Evolutionary conservation across 2,797 vertebrate genomes (phyloP).

Genomic region (Acomys russatus): DNA sequence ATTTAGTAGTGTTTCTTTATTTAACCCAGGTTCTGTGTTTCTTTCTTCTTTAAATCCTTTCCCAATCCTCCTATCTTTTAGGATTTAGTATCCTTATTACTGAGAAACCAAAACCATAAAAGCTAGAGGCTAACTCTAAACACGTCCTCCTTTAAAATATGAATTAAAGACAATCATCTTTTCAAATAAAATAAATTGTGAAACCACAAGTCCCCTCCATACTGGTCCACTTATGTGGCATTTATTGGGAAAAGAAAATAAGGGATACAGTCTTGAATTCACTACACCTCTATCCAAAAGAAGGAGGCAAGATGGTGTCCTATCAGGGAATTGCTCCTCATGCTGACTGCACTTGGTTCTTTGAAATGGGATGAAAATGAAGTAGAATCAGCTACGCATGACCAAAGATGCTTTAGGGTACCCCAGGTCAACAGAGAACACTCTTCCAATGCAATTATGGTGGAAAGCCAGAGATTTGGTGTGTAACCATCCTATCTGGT

Average conservation of each 20-base stretch:
- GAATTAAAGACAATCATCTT: slow-evolving; percentile 31
- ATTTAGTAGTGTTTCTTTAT: slow-evolving; percentile 42
- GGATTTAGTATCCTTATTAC: slow-evolving; percentile 79
- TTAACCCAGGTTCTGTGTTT: neutral
- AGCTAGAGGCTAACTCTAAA: slow-evolving; percentile 73
- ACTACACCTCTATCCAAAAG: neutral
- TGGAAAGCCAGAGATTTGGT: neutral
- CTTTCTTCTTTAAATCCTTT: slow-evolving; percentile 49
- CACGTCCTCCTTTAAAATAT: neutral
- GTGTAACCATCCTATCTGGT: neutral
- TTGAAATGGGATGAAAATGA: neutral
- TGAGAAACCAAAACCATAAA: slow-evolving; percentile 78
- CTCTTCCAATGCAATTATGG: neutral
- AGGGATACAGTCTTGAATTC: neutral
- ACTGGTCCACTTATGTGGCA: neutral
- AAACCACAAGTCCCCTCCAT: neutral
- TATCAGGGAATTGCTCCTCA: neutral
- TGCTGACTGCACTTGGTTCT: neutral
- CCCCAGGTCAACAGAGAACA: neutral
- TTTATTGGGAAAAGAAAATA: slow-evolving; percentile 14
- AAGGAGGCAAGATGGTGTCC: neutral
- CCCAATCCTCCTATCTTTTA: neutral
- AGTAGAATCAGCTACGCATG: neutral
- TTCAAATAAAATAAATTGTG: slow-evolving; percentile 35
- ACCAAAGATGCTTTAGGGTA: neutral